Percentiles rank a stretch among this genome's conserved stretches.
These are phyloP conservation scores for Triops longicaudatus DNA, from an alignment of 1,140 invertebrate genomes.

Conservation along the genomic window DNA sequence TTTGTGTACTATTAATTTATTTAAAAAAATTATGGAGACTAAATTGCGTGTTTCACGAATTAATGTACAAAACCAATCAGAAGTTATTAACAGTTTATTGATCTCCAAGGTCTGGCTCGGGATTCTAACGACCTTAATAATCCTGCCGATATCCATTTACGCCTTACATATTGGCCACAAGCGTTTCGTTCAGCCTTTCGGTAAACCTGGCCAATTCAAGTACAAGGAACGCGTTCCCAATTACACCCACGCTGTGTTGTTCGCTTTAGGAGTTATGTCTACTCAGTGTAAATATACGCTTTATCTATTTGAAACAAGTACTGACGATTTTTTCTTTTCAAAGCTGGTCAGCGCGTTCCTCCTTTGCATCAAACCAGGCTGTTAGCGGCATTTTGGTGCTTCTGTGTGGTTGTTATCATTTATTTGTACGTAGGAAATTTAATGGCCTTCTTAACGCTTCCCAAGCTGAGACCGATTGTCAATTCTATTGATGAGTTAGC, in stretches of 20 bases:
- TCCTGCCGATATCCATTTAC: neutral
- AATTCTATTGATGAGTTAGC: conserved; percentile 32
- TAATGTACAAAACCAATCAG: too few species aligned
- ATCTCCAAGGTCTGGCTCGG: neutral
- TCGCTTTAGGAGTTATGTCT: neutral
- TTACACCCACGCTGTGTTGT: neutral
- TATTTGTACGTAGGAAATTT: conserved; percentile 36
- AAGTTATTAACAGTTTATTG: too few species aligned
- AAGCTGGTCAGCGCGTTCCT: neutral
- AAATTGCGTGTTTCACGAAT: too few species aligned
- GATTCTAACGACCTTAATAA: neutral
- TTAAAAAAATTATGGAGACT: too few species aligned
- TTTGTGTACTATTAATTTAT: too few species aligned
- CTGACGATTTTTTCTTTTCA: neutral
- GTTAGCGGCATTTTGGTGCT: conserved; percentile 35
- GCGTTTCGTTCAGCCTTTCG: neutral
- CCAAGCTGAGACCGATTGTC: conserved; percentile 31
- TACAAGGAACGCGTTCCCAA: neutral
- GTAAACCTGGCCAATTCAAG: neutral
- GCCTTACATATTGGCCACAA: neutral
- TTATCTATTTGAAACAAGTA: neutral
- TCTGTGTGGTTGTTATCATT: conserved; percentile 34
- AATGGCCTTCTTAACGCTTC: conserved; percentile 34
- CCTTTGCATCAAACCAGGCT: conserved; percentile 30
- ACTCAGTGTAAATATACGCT: conserved; percentile 8